Conservation (phyloP, 2,113 vertebrate species). For the Hemichromis elongatus region DNA sequence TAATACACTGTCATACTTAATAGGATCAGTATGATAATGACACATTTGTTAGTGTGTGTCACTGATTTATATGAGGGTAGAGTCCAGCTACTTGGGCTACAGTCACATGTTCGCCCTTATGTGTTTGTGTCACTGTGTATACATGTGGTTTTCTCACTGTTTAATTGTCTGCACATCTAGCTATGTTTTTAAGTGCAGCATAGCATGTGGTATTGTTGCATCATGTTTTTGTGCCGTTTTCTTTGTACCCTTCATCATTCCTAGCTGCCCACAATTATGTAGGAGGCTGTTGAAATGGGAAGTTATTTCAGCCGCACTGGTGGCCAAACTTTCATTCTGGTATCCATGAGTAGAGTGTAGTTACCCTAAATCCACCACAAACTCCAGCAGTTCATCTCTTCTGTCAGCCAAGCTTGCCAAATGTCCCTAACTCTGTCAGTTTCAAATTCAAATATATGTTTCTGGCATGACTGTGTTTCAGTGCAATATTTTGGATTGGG, state of each 20-base stretch:
- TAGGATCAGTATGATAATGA: not conserved
- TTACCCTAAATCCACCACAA: constrained; percentile 9
- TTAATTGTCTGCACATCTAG: not conserved
- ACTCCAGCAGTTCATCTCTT: constrained; percentile 17
- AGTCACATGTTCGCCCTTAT: not conserved
- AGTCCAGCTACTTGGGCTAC: not conserved
- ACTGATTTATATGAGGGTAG: not conserved
- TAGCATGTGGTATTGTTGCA: constrained; percentile 1
- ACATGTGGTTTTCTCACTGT: constrained; percentile 1
- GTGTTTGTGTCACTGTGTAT: not conserved
- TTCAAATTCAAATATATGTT: not conserved
- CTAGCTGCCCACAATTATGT: constrained; percentile 11
- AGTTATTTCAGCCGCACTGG: constrained; percentile 51
- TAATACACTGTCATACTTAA: not conserved
- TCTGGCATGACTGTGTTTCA: not conserved
- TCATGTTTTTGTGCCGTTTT: constrained; percentile 9
- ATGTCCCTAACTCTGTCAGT: not conserved
- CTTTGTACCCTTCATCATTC: constrained; percentile 5
- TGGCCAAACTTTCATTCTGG: constrained; percentile 58
- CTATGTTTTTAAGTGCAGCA: not conserved
- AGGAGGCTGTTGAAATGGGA: constrained; percentile 35
- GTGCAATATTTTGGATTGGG: not conserved
- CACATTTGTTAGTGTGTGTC: not conserved
- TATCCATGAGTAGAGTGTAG: not conserved
- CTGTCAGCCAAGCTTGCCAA: not conserved